Evolutionary conservation across 2,888 invertebrate species (phyloP), one percentile per base, ranked within the genome.

Genomic region (Chloroclystis v-ata): DNA sequence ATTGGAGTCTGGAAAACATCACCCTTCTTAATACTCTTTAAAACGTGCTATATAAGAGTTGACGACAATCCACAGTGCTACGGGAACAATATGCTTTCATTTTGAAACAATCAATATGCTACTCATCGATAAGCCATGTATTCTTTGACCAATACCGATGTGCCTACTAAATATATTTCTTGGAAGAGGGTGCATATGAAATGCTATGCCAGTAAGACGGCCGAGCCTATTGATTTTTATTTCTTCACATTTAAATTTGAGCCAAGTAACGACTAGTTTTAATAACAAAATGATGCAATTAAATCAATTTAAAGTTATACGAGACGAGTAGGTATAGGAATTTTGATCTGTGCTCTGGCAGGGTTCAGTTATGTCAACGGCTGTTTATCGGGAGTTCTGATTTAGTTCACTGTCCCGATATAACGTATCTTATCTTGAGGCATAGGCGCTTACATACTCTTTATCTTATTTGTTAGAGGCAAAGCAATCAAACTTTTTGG

Each of bases 381-480:
- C 64, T 72, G 63, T 66, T 80, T 81, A 82, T 83, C 79, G 75
- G 55, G 59, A 74, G 75, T 69, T 79, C 76, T 78, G 78, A 81
- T 82, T 81, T 76, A 65, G 66, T 52, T 54, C 20, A 20, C 35
- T 20, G 16, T 35, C 35, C 35, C 11, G 35, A 35, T 35, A 35
- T 24, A n/a, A 24, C 10, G 16, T 24, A 16, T 35, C 66, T 68
- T 81, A 77, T 78, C 75, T 71, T 50, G 54, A 75, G 71, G 72
- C 72, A 65, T 71, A 72, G 75, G 74, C 81, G 73, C 72, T 58
- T 61, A 16, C n/a, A 51, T 59, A 53, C 5, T 4, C 59, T 65
- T 77, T 86, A 87, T 87, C 86, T 78, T 77, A 70, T 81, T 80
- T 82, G 75, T 60, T 72, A 65, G 72, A 71, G 69, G 69, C 60